Conservation (phyloP, 2,113 vertebrate genomes). For the Scomber colias region DNA sequence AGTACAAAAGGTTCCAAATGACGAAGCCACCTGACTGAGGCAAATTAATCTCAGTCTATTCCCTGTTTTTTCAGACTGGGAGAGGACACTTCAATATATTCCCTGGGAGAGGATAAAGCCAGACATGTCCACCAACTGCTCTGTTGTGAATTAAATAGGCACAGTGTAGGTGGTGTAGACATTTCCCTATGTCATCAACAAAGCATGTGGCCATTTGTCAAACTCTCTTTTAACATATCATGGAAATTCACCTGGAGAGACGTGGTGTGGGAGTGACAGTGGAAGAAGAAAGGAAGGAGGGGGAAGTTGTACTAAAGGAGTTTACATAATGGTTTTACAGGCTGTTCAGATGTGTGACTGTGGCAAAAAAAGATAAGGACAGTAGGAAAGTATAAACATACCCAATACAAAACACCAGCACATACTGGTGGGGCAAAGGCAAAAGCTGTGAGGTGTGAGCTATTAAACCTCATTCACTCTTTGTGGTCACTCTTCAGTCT, state of each 20-base stretch:
- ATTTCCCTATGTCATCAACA: conserved; percentile 50
- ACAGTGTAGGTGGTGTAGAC: conserved; percentile 30
- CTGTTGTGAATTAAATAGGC: conserved; percentile 46
- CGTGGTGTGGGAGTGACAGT: not conserved
- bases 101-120: conserved; percentile 27
- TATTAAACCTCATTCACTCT: not conserved
- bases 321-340: conserved; percentile 8
- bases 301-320: not conserved
- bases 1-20: not conserved
- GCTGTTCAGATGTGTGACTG: conserved; percentile 1
- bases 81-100: conserved; percentile 2
- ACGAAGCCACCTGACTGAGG: not conserved
- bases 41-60: not conserved
- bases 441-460: conserved; percentile 33
- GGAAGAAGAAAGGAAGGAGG: not conserved
- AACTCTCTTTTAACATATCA: conserved; percentile 34
- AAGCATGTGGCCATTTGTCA: conserved; percentile 67
- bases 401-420: conserved; percentile 30
- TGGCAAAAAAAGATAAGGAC: conserved; percentile 10
- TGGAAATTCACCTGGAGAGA: conserved; percentile 47
- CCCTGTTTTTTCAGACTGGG: not conserved
- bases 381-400: not conserved
- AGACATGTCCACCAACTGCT: conserved; percentile 39
- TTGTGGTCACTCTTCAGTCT: not conserved
- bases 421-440: not conserved